Conservation (phyloP, 2,113 vertebrate genomes). For the Lichenostomus cassidix region DNA sequence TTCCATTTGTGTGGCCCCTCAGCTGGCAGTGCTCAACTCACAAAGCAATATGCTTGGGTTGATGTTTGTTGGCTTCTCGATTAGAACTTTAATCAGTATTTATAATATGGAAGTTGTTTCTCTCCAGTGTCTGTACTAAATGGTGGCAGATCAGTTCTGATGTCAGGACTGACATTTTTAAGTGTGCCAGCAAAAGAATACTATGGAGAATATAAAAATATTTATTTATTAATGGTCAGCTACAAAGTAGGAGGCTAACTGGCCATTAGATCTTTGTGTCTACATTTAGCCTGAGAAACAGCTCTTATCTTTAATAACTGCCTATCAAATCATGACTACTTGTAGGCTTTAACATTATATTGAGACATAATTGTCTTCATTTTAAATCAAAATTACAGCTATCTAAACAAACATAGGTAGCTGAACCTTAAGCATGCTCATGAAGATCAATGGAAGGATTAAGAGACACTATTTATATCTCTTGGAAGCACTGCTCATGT, state of each 20-base stretch:
- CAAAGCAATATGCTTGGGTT: background rate
- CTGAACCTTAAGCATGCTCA: slow-evolving; percentile 41
- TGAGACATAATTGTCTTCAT: background rate
- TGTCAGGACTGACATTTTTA: background rate
- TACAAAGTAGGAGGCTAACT: background rate
- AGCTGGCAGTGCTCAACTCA: background rate
- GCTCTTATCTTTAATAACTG: background rate
- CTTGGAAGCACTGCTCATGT: slow-evolving; percentile 54
- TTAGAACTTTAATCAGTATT: background rate
- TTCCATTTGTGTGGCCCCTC: background rate
- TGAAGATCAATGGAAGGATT: slow-evolving; percentile 61
- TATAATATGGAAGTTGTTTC: background rate
- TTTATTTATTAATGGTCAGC: background rate
- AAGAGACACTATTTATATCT: slow-evolving; percentile 52
- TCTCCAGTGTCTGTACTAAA: background rate
- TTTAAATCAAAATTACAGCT: background rate
- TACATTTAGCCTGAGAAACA: background rate
- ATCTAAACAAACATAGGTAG: slow-evolving; percentile 19
- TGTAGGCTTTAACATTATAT: background rate
- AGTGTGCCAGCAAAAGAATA: background rate
- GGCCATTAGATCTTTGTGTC: background rate
- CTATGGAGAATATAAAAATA: background rate
- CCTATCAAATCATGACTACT: background rate
- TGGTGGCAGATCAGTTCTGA: background rate
- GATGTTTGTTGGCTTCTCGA: background rate